phyloP scores from a whole-genome alignment of 2,797 vertebrate species.

The Bradypus variegatus region DNA sequence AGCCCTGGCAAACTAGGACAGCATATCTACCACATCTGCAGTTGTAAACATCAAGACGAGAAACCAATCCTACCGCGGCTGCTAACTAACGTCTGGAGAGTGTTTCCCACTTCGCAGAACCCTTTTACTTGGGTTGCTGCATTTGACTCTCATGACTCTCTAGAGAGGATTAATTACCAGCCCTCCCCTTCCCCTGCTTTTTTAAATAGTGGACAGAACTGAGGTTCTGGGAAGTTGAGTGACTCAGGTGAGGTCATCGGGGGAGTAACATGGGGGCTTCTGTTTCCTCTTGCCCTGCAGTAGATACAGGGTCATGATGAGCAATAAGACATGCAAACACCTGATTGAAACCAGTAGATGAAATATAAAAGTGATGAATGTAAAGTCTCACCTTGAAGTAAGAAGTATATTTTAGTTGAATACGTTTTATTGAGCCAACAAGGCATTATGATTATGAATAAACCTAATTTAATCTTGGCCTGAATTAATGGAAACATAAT shows the following conservation, averaged over 20 bases:
- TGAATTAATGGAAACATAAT: neutral
- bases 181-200: neutral
- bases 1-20: too few species aligned
- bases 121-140: neutral
- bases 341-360: constrained; percentile 20
- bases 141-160: neutral
- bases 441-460: neutral
- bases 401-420: neutral
- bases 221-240: constrained; percentile 42
- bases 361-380: neutral
- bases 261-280: constrained; percentile 47
- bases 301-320: constrained; percentile 18
- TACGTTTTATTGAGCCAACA: neutral
- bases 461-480: neutral
- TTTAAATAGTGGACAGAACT: constrained; percentile 25
- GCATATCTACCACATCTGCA: neutral
- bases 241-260: constrained; percentile 19
- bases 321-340: neutral
- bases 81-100: neutral
- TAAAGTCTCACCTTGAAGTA: neutral
- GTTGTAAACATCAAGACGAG: neutral
- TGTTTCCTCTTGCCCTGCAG: constrained; percentile 43
- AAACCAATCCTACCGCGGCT: neutral
- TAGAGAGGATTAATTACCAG: neutral
- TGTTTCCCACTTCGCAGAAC: neutral